Base-by-base conservation (phyloP, 2,797 vertebrate genomes). In the Characodon lateralis region DNA sequence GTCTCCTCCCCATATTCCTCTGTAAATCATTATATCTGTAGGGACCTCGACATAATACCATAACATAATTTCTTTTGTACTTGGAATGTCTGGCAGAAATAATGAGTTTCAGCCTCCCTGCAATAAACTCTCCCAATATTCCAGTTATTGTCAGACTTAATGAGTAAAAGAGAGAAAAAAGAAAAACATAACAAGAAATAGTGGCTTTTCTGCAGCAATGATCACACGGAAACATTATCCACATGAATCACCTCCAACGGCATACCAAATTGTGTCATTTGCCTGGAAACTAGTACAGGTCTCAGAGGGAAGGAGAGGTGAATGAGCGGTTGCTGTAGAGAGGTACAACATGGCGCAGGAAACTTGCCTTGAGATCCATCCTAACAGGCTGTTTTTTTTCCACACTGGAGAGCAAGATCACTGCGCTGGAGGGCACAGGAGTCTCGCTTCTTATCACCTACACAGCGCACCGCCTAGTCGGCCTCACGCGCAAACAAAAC, bases 201-300 rank as follows among this genome's bases (percentile, higher is more conserved):
- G 88, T 89, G 82, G 88, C 83, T 92, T 92, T 93, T 93, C 89
- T 89, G 89, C 92, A 85, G 89, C 63, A 90, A 93, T 90, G 93
- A 95, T 94, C 93, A 91, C 93, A 92, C 82, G 90, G 95, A 95
- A 95, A 95, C 93, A 95, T 95, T 95, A 96, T 94, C 94, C 93
- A 93, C 92, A 93, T 92, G 93, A 94, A 94, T 95, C 92, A 94
- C 93, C 93, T 69, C 92, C 89, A 80, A 89, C 88, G 87, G 93
- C 94, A 91, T 94, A 94, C 95, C 94, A 94, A 95, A 96, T 95
- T 92, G 94, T 95, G 94, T 94, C 93, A 95, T 96, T 95, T 95
- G 95, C 95, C 95, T 95, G 94, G 94, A 95, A 96, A 95, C 93
- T 95, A 93, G 94, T 72, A 92, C 94, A 94, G 93, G 94, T 95